Conservation (phyloP, 2,888 invertebrate genomes). For the Ypsolopha sequella region DNA sequence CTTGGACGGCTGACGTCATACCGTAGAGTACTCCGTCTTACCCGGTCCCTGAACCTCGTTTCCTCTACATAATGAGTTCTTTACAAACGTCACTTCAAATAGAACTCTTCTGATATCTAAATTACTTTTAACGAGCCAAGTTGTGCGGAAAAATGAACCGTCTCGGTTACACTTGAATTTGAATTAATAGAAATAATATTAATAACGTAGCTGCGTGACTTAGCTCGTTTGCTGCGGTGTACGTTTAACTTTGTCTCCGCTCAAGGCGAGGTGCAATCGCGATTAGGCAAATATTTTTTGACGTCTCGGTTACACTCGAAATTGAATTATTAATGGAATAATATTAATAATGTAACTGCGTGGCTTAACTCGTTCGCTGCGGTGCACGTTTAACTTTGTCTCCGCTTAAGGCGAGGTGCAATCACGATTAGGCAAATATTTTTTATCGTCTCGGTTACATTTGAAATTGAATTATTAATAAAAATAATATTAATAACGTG, state of each 20-base stretch:
- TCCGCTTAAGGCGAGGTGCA: too few relatives aligned
- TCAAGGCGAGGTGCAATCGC: too few relatives aligned
- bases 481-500: neutral
- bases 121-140: slow-evolving; percentile 38
- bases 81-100: slow-evolving; percentile 37
- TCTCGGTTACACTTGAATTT: neutral
- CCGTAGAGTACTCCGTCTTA: slow-evolving; percentile 17
- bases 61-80: slow-evolving; percentile 42
- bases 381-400: too few relatives aligned
- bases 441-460: neutral
- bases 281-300: too few relatives aligned
- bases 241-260: too few relatives aligned
- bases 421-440: too few relatives aligned
- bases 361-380: neutral
- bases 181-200: slow-evolving; percentile 1
- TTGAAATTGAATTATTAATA: neutral
- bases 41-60: slow-evolving; percentile 27
- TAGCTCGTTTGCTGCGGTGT: neutral
- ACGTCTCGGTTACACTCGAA: neutral
- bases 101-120: slow-evolving; percentile 31
- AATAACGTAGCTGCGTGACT: neutral
- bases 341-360: neutral
- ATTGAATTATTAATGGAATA: neutral
- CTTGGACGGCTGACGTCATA: slow-evolving; percentile 34
- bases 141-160: slow-evolving; percentile 3